Conservation (phyloP, 2,888 invertebrate genomes). For the Tetragnatha montana region DNA sequence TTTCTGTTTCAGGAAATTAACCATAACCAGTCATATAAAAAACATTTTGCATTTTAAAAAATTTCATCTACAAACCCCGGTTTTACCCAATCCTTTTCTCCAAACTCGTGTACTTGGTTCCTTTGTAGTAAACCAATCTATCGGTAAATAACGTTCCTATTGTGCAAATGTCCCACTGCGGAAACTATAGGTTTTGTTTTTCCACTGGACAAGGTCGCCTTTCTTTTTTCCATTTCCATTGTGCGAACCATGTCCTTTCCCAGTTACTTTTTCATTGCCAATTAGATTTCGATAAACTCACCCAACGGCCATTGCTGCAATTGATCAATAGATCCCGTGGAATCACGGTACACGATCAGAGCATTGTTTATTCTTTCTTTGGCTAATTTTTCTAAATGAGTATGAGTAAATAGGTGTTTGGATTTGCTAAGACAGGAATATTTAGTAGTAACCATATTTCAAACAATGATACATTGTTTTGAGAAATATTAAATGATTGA, state of each 20-base stretch:
- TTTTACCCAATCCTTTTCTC: too few species aligned
- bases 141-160: constrained; percentile 22
- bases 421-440: background rate
- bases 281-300: constrained; percentile 35
- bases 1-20: too few species aligned
- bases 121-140: constrained; percentile 13
- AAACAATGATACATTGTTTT: too few species aligned
- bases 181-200: constrained; percentile 30
- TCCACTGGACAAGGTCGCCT: constrained; percentile 38
- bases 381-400: background rate
- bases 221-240: constrained; percentile 33
- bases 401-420: background rate
- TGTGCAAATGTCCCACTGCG: constrained; percentile 44
- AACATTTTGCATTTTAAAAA: too few species aligned
- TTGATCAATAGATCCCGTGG: background rate
- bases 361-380: background rate
- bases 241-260: constrained; percentile 17
- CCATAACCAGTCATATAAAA: too few species aligned
- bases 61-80: too few species aligned
- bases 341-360: background rate
- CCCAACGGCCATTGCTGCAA: constrained; percentile 7
- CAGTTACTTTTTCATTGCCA: constrained; percentile 21
- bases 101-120: background rate
- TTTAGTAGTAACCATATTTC: too few species aligned
- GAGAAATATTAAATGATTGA: too few species aligned